Conservation (phyloP, 2,113 vertebrate genomes). For the Heliornis fulica region DNA sequence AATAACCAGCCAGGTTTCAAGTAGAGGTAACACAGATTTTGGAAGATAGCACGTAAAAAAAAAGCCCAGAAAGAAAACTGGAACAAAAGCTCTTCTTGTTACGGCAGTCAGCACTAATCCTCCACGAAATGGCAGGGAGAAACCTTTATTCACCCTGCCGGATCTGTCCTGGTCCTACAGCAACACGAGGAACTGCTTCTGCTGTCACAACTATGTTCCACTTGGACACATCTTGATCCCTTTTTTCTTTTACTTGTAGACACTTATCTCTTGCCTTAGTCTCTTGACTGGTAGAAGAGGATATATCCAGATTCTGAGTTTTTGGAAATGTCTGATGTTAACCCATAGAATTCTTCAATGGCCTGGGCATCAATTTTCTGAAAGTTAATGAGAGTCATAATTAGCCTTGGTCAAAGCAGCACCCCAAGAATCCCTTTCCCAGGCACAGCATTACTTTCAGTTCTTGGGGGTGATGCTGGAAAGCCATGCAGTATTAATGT, state of each 20-base stretch:
- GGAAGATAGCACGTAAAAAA: conserved; percentile 51
- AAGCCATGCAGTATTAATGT: background rate
- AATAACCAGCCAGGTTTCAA: conserved; percentile 64
- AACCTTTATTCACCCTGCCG: background rate
- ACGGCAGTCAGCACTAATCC: conserved; percentile 4
- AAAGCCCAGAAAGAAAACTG: conserved; percentile 56
- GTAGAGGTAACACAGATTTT: conserved; percentile 65
- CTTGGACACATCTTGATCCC: conserved; percentile 48
- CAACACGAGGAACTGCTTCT: background rate
- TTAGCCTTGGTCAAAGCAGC: background rate
- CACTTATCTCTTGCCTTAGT: conserved; percentile 65
- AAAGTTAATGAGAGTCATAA: background rate
- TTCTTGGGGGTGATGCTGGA: background rate
- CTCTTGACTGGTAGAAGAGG: conserved; percentile 93
- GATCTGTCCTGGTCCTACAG: conserved; percentile 22
- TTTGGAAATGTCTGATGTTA: conserved; percentile 94
- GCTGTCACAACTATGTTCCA: background rate
- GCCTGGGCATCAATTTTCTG: conserved; percentile 94
- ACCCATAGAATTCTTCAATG: conserved; percentile 92
- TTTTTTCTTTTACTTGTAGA: background rate
- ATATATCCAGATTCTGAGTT: conserved; percentile 93
- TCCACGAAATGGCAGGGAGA: background rate
- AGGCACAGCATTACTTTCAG: background rate
- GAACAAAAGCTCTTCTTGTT: conserved; percentile 48
- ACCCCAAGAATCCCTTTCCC: background rate